Percentiles rank a stretch among this genome's conserved stretches.
Conservation (phyloP, 2,797 vertebrate species). For the Echeneis naucrates region DNA sequence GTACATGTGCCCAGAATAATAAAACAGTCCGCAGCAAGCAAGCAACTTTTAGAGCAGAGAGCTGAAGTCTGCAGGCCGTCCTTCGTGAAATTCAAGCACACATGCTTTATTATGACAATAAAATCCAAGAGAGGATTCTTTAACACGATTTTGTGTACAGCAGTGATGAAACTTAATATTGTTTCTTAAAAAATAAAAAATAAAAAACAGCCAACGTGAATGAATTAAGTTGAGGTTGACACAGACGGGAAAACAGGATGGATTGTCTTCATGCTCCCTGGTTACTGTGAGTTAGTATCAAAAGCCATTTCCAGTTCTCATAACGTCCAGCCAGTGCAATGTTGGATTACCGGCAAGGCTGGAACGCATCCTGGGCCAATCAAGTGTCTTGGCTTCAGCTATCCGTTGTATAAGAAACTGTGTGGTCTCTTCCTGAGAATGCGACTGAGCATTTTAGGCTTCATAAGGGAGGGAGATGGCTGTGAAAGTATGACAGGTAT, state of each 20-base stretch:
- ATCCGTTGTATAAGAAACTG: slow-evolving; percentile 43
- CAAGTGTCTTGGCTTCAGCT: slow-evolving; percentile 45
- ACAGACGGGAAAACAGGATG: slow-evolving; percentile 28
- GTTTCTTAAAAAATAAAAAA: slow-evolving; percentile 12
- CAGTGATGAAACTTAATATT: neutral
- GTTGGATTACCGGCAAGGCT: slow-evolving; percentile 52
- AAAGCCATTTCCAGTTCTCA: slow-evolving; percentile 50
- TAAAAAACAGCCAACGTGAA: slow-evolving; percentile 21
- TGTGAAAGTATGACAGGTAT: slow-evolving; percentile 66
- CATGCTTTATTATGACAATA: slow-evolving; percentile 49
- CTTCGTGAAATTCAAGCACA: slow-evolving; percentile 15
- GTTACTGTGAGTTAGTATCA: slow-evolving; percentile 11
- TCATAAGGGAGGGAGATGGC: slow-evolving; percentile 50
- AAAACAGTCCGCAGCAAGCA: slow-evolving; percentile 10
- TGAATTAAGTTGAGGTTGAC: slow-evolving; percentile 29
- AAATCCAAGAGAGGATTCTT: slow-evolving; percentile 27
- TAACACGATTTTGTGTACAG: slow-evolving; percentile 13
- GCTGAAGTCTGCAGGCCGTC: slow-evolving; percentile 13
- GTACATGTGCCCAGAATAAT: neutral
- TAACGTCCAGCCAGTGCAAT: slow-evolving; percentile 16
- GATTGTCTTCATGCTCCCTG: slow-evolving; percentile 19
- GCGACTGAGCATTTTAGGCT: slow-evolving; percentile 52
- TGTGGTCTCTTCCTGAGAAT: slow-evolving; percentile 65
- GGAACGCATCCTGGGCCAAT: slow-evolving; percentile 51
- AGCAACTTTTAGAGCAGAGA: slow-evolving; percentile 1